Percentiles rank a stretch among this genome's conserved stretches.
Conservation (phyloP, 2,888 invertebrate species). For the Conomelus anceps region DNA sequence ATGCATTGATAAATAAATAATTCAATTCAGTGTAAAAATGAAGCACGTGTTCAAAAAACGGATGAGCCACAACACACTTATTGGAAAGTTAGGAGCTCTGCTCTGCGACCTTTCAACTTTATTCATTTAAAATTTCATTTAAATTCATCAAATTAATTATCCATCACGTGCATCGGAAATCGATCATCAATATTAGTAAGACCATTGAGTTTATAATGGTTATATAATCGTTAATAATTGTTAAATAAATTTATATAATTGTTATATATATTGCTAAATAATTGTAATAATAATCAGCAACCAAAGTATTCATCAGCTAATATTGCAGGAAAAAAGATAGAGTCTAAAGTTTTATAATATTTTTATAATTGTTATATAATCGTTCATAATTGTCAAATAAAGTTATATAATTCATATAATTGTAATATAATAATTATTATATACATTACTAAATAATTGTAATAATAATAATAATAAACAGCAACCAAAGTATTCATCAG, state of each 20-base stretch:
- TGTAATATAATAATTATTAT: no score
- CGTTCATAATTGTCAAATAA: no score
- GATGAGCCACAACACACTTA: not conserved
- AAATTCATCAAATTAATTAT: not conserved
- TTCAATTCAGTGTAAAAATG: not conserved
- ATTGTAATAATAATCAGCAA: no score
- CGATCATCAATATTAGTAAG: not conserved
- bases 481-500: no score
- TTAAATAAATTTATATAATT: no score
- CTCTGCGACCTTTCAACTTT: not conserved
- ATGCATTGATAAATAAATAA: not conserved
- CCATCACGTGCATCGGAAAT: not conserved
- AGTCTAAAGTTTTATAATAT: not conserved
- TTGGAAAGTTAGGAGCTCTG: not conserved
- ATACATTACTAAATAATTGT: no score
- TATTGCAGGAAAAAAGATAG: not conserved
- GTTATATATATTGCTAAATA: no score
- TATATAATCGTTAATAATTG: not conserved
- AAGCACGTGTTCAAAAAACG: not conserved
- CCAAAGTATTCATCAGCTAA: no score
- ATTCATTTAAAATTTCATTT: not conserved
- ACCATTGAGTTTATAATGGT: not conserved
- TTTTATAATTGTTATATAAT: not conserved
- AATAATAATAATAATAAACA: no score
- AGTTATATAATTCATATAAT: no score